phyloP scores from a whole-genome alignment of 2,888 invertebrate species.

The Calameuta idolon region DNA sequence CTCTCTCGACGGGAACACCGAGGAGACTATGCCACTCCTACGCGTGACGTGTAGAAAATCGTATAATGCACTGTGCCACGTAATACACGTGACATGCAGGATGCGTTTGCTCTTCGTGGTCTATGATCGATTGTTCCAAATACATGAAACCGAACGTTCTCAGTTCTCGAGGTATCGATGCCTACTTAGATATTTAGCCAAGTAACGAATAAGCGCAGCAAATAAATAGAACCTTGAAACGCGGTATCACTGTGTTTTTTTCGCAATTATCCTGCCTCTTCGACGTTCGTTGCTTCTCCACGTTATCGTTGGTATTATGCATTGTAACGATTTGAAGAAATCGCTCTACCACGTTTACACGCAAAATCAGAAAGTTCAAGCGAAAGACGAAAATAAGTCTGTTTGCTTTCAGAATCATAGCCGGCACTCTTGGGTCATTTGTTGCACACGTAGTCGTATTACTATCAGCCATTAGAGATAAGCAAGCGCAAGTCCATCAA shows the following conservation, averaged over 20 bases:
- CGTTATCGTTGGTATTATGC: neutral
- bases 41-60: conserved; percentile 59
- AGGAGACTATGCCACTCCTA: conserved; percentile 42
- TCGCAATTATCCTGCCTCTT: neutral
- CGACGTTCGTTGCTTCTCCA: neutral
- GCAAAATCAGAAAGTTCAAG: neutral
- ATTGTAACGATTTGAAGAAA: neutral
- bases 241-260: neutral
- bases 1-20: conserved; percentile 49
- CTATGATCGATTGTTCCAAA: neutral
- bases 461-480: neutral
- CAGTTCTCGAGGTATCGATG: neutral
- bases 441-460: neutral
- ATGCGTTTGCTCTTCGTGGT: neutral
- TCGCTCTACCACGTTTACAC: neutral
- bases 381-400: neutral
- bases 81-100: neutral
- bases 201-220: neutral
- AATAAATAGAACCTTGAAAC: neutral
- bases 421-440: neutral
- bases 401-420: neutral
- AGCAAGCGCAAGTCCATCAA: neutral
- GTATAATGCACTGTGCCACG: conserved; percentile 9
- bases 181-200: neutral
- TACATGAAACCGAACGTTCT: neutral